A percentile compares a stretch with the other conserved stretches of the same genome.
phyloP scores from a whole-genome alignment of 2,888 invertebrate species.

The Hermaeophaga mercurialis region DNA sequence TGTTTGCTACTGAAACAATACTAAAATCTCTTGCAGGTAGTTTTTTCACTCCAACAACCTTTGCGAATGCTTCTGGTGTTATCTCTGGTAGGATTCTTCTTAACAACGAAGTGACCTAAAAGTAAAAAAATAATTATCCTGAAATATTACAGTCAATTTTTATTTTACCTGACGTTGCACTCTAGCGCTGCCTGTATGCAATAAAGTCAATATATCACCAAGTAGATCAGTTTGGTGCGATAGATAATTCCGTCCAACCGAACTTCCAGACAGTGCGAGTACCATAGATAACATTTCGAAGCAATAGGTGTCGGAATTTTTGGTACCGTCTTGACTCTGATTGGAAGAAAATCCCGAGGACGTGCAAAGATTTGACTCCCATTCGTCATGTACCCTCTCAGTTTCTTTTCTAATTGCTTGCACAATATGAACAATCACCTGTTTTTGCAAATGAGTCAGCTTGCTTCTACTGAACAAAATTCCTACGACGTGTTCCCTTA shows the following conservation, averaged over 20 bases:
- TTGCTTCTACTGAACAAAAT: slow-evolving; percentile 94
- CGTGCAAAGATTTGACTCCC: slow-evolving; percentile 74
- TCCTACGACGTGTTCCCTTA: slow-evolving; percentile 95
- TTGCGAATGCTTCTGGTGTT: slow-evolving; percentile 80
- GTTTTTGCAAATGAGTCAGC: slow-evolving; percentile 89
- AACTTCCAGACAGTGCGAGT: slow-evolving; percentile 89
- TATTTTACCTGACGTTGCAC: slow-evolving; percentile 83
- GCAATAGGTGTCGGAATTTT: slow-evolving; percentile 86
- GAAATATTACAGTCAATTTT: too few relatives aligned
- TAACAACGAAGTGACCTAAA: slow-evolving; percentile 80
- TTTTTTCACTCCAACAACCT: slow-evolving; percentile 72
- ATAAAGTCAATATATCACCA: slow-evolving; percentile 80
- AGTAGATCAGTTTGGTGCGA: slow-evolving; percentile 87
- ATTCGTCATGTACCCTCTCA: slow-evolving; percentile 84
- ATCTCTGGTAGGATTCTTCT: slow-evolving; percentile 90
- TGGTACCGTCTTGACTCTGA: slow-evolving; percentile 57
- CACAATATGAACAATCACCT: slow-evolving; percentile 89
- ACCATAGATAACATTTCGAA: slow-evolving; percentile 98
- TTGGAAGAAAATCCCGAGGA: slow-evolving; percentile 55
- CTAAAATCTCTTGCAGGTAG: slow-evolving; percentile 79
- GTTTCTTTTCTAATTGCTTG: slow-evolving; percentile 91
- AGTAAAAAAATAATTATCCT: too few relatives aligned
- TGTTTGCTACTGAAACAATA: slow-evolving; percentile 67
- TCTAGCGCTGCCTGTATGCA: slow-evolving; percentile 93
- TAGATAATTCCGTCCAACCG: slow-evolving; percentile 86